These are phyloP conservation scores for Elanoides forficatus DNA, from an alignment of 2,113 vertebrate genomes.

Conservation along the genomic window DNA sequence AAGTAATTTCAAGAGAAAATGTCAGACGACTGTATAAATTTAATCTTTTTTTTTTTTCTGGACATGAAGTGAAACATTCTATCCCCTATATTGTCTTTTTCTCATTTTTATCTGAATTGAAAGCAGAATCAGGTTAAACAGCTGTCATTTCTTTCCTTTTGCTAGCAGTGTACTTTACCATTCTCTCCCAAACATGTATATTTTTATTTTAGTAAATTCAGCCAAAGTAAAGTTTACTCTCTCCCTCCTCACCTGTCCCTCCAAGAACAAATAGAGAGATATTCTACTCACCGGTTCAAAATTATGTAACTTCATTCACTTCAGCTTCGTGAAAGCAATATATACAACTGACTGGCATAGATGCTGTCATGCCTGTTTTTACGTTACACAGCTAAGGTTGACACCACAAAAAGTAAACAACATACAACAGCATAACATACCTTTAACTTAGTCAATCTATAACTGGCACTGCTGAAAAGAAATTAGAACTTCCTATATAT, in stretches of 20 bases:
- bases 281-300: neutral
- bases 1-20: neutral
- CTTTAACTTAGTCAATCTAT: neutral
- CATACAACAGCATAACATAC: neutral
- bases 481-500: neutral
- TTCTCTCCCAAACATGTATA: neutral
- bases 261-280: neutral
- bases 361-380: neutral
- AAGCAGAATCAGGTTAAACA: neutral
- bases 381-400: neutral
- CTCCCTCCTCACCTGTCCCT: neutral
- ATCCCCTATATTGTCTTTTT: neutral
- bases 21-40: neutral
- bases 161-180: neutral
- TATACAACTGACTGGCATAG: neutral
- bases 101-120: neutral
- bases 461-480: neutral
- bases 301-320: neutral
- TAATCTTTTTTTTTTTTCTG: neutral
- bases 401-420: neutral
- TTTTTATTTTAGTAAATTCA: neutral
- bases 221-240: neutral
- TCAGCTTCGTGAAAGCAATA: neutral
- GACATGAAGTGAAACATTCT: neutral
- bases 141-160: neutral